Conservation (phyloP, 1,140 invertebrate genomes). For the Drosophila novamexicana region DNA sequence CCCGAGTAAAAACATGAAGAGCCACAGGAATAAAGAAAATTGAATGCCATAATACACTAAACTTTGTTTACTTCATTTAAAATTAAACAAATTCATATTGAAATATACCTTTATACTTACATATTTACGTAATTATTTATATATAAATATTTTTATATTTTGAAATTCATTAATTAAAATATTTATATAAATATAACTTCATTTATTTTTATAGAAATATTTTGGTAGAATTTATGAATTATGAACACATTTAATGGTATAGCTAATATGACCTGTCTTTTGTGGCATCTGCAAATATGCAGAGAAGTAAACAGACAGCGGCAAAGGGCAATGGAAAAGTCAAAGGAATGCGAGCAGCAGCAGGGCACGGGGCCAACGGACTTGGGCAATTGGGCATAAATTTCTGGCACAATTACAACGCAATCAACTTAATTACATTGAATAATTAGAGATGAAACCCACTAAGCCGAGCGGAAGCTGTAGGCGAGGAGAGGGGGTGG, state of each 20-base stretch:
- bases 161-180: too few relatives aligned
- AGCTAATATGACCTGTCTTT: neutral
- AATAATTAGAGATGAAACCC: conserved; percentile 62
- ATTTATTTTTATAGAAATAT: too few relatives aligned
- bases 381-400: conserved; percentile 62
- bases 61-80: too few relatives aligned
- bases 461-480: neutral
- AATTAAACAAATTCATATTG: too few relatives aligned
- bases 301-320: conserved; percentile 1
- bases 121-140: too few relatives aligned
- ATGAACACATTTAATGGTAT: neutral
- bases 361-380: conserved; percentile 21
- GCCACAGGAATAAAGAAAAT: neutral
- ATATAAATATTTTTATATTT: too few relatives aligned
- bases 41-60: neutral
- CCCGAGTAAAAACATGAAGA: neutral
- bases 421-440: conserved; percentile 79
- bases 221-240: neutral
- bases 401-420: conserved; percentile 67
- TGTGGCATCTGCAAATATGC: conserved; percentile 13
- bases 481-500: too few relatives aligned
- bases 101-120: too few relatives aligned
- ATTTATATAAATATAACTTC: too few relatives aligned
- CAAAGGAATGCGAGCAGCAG: conserved; percentile 11
- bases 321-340: conserved; percentile 14